Conservation (phyloP, 2,113 vertebrate species). For the Sinocyclocheilus anophthalmus region DNA sequence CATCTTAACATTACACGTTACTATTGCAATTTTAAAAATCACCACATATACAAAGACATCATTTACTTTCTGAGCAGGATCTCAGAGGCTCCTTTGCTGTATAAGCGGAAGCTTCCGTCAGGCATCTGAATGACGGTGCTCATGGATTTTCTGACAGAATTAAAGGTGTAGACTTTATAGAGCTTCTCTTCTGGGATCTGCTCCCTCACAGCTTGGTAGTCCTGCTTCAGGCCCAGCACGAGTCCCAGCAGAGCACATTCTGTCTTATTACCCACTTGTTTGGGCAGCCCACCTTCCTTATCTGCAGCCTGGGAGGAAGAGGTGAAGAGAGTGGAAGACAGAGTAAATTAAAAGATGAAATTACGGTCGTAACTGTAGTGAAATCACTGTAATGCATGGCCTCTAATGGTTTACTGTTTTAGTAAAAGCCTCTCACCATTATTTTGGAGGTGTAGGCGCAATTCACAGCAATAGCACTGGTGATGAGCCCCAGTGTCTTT, state of each 20-base stretch:
- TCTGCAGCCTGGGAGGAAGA: conserved; percentile 73
- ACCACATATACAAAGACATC: neutral
- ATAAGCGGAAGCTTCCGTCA: conserved; percentile 77
- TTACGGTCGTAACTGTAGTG: neutral
- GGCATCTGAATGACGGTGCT: conserved; percentile 79
- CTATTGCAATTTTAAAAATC: too few species aligned
- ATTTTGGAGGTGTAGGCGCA: conserved; percentile 68
- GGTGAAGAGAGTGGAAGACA: neutral
- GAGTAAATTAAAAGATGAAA: neutral
- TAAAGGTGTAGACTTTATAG: conserved; percentile 85
- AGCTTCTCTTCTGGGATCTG: conserved; percentile 59
- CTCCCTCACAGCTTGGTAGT: conserved; percentile 77
- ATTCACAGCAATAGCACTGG: conserved; percentile 80
- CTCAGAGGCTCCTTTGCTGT: conserved; percentile 85
- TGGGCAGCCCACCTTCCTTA: conserved; percentile 78
- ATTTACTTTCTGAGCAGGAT: conserved; percentile 82
- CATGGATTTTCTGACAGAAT: conserved; percentile 84
- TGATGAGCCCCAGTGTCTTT: conserved; percentile 75
- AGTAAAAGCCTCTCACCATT: conserved; percentile 69
- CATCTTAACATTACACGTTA: too few species aligned
- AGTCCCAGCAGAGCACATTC: conserved; percentile 81
- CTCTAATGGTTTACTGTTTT: neutral
- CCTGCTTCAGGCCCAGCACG: conserved; percentile 72
- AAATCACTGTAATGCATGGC: neutral
- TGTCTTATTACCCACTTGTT: conserved; percentile 83